These are phyloP conservation scores for Olivierus martensii DNA, from an alignment of 1,140 invertebrate genomes.

Conservation along the genomic window DNA sequence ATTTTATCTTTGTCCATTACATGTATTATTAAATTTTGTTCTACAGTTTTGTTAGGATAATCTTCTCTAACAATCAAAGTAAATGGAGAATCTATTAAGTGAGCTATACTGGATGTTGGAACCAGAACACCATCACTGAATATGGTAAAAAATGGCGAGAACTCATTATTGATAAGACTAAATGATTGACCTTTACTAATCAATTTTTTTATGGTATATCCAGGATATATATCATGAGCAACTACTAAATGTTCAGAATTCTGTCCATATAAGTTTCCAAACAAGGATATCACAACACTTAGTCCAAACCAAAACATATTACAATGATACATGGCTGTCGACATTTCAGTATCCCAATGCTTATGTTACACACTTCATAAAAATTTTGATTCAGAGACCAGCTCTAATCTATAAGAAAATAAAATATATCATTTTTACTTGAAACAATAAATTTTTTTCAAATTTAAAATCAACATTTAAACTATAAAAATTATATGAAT, in stretches of 20 bases:
- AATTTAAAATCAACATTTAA: no score
- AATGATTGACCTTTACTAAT: conserved; percentile 29
- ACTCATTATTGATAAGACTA: conserved; percentile 5
- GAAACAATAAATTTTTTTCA: no score
- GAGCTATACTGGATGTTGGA: conserved; percentile 67
- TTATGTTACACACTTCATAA: no score
- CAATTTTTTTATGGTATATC: conserved; percentile 66
- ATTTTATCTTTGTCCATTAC: conserved; percentile 65
- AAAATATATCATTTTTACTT: no score
- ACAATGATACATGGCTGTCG: no score
- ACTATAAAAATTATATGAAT: no score
- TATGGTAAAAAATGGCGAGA: conserved; percentile 48
- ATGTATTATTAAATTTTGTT: conserved; percentile 61
- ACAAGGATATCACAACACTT: no score
- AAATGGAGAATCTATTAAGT: conserved; percentile 60
- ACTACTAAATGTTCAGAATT: conserved; percentile 22
- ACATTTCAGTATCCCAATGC: no score
- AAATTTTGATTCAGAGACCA: no score
- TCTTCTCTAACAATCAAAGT: conserved; percentile 66
- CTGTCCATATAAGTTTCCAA: no score
- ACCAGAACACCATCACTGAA: conserved; percentile 76
- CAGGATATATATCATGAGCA: conserved; percentile 64
- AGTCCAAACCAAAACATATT: no score
- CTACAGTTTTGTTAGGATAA: conserved; percentile 55
- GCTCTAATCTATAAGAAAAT: no score